These are phyloP conservation scores for Staurois parvus DNA, from an alignment of 2,797 vertebrate species.

Conservation along the genomic window DNA sequence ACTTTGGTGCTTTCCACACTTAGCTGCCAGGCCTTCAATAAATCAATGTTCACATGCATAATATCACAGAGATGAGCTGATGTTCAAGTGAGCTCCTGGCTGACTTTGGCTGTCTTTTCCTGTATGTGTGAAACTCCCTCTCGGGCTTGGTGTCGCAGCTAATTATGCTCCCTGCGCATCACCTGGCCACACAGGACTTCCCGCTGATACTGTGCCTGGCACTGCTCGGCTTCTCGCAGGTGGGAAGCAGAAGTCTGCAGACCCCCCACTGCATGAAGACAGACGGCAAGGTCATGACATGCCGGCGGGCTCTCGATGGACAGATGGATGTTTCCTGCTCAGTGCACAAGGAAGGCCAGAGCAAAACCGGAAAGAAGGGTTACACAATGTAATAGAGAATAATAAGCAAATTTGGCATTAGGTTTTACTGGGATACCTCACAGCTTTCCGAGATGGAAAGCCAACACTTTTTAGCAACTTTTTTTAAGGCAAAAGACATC, in stretches of 20 bases:
- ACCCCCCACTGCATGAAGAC: background rate
- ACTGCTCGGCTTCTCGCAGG: background rate
- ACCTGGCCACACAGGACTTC: background rate
- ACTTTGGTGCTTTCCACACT: too few relatives aligned
- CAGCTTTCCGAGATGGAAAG: too few relatives aligned
- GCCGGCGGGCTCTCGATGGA: background rate
- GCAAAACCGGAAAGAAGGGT: background rate
- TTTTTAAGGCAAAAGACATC: too few relatives aligned
- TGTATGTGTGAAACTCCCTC: slow-evolving; percentile 22
- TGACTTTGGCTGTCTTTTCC: slow-evolving; percentile 30
- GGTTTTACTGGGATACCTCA: too few relatives aligned
- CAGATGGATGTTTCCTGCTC: slow-evolving; percentile 27
- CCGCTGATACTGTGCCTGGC: background rate
- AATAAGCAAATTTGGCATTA: too few relatives aligned
- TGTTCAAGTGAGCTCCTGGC: background rate
- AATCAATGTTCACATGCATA: background rate
- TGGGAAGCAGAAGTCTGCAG: background rate
- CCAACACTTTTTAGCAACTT: too few relatives aligned
- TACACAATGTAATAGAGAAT: too few relatives aligned
- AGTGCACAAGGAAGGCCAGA: background rate
- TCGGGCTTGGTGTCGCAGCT: slow-evolving; percentile 8
- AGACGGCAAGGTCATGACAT: background rate
- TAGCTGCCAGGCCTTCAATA: too few relatives aligned
- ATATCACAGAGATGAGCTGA: slow-evolving; percentile 8
- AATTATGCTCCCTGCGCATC: slow-evolving; percentile 19